These are phyloP conservation scores for Conus ventricosus DNA, from an alignment of 1,140 invertebrate species.

Conservation along the genomic window DNA sequence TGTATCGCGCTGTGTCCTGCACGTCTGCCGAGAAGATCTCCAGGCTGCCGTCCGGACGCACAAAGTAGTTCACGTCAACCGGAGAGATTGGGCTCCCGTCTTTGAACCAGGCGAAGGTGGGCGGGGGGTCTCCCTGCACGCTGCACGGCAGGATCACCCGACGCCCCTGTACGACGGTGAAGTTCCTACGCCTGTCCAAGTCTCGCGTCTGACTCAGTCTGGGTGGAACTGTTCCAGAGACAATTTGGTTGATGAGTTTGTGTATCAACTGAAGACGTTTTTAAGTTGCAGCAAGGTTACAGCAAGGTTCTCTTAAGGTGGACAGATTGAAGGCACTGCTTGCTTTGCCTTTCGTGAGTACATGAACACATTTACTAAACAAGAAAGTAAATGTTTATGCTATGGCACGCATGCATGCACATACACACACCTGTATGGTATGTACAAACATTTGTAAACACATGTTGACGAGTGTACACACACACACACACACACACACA, in stretches of 20 bases:
- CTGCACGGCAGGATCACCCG: constrained; percentile 72
- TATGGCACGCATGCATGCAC: no score
- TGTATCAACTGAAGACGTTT: no score
- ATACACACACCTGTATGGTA: no score
- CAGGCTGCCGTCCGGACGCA: constrained; percentile 72
- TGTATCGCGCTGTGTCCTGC: constrained; percentile 74
- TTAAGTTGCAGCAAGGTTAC: not conserved
- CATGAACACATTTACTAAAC: no score
- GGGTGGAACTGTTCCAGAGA: constrained; percentile 66
- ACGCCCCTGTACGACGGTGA: constrained; percentile 79
- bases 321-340: not conserved
- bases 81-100: constrained; percentile 71
- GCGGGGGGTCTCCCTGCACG: constrained; percentile 72
- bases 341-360: no score
- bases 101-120: constrained; percentile 70
- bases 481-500: no score
- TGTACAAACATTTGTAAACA: no score
- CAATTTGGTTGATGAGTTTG: no score
- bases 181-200: constrained; percentile 68
- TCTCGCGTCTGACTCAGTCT: constrained; percentile 79
- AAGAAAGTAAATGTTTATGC: no score
- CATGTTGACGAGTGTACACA: no score
- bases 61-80: constrained; percentile 69
- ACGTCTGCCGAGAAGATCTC: constrained; percentile 72
- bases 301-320: not conserved